phyloP scores from a whole-genome alignment of 1,140 invertebrate genomes.

The Idris sp. region DNA sequence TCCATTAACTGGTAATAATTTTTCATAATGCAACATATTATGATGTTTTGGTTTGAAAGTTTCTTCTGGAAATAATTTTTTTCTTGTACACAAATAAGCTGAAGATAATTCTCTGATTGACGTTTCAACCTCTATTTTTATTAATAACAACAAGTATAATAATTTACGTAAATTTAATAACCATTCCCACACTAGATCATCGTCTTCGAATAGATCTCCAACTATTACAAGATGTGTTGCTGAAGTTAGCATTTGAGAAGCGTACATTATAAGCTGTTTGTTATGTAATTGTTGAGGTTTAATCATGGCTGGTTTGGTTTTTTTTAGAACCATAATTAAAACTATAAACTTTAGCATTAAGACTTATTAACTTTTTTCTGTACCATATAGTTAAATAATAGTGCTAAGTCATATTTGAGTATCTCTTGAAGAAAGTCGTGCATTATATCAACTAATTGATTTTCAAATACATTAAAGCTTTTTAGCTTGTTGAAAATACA shows the following conservation, averaged over 20 bases:
- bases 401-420: constrained; percentile 2
- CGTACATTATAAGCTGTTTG: constrained; percentile 1
- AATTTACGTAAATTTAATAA: constrained; percentile 3
- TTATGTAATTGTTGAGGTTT: constrained; percentile 2
- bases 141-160: background rate
- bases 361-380: constrained; percentile 16
- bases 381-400: background rate
- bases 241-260: constrained; percentile 10
- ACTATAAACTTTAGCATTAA: constrained; percentile 18
- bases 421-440: constrained; percentile 5
- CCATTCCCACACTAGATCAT: constrained; percentile 2
- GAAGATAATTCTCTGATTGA: background rate
- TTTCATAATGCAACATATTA: constrained; percentile 1
- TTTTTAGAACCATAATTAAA: constrained; percentile 7
- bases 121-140: constrained; percentile 1
- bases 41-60: constrained; percentile 11
- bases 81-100: constrained; percentile 3
- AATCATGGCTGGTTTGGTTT: background rate
- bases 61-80: constrained; percentile 4
- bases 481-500: constrained; percentile 5
- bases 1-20: background rate
- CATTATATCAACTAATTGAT: constrained; percentile 4
- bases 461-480: constrained; percentile 3
- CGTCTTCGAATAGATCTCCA: constrained; percentile 3
- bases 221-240: constrained; percentile 12